Evolutionary conservation across 2,797 vertebrate genomes (phyloP).

Genomic region (Novumbra hubbsi): DNA sequence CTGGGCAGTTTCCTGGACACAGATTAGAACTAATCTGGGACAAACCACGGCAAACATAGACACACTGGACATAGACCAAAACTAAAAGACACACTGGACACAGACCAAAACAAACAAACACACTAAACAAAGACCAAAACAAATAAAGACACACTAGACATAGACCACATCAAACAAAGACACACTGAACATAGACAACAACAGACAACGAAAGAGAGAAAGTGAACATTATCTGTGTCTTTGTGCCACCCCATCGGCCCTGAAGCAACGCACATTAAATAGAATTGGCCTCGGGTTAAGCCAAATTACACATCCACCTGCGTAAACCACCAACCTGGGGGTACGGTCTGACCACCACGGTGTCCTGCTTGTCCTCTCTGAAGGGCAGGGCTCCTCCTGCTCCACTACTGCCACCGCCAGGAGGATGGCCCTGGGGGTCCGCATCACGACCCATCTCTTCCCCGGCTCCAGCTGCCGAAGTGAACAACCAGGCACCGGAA

Average conservation of each 20-base stretch:
- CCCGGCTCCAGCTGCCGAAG: slow-evolving; percentile 54
- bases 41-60: too few relatives aligned
- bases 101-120: too few relatives aligned
- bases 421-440: slow-evolving; percentile 82
- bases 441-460: slow-evolving; percentile 81
- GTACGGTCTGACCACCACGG: slow-evolving; percentile 93
- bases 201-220: neutral
- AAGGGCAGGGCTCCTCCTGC: slow-evolving; percentile 71
- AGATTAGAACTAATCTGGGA: neutral
- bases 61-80: neutral
- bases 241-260: neutral
- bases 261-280: neutral
- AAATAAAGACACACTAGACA: neutral
- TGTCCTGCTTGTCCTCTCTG: slow-evolving; percentile 96
- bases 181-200: neutral
- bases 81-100: neutral
- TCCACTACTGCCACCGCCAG: slow-evolving; percentile 52
- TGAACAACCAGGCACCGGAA: neutral
- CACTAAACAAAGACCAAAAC: neutral
- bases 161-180: too few relatives aligned
- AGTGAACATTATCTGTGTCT: neutral
- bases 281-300: neutral
- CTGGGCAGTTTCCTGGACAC: neutral
- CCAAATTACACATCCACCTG: too few relatives aligned
- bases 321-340: slow-evolving; percentile 76